phyloP scores from a whole-genome alignment of 2,113 vertebrate genomes.

The Butorides virescens region DNA sequence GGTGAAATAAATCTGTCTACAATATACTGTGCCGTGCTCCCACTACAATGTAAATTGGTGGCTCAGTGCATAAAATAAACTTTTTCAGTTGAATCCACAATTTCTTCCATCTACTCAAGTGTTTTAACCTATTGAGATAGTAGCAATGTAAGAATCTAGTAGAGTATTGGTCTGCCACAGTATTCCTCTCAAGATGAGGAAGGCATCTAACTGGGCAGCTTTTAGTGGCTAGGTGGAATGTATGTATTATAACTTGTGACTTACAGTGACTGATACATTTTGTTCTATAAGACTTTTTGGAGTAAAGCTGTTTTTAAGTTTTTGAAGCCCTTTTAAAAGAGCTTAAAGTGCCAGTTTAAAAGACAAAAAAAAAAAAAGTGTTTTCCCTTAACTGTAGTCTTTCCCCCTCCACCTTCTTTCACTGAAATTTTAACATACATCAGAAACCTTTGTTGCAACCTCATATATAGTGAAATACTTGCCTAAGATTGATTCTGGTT shows the following conservation, averaged over 20 bases:
- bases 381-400: neutral
- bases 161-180: neutral
- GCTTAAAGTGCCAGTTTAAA: neutral
- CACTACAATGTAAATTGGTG: fast-evolving
- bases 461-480: neutral
- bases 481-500: neutral
- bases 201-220: neutral
- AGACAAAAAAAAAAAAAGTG: neutral
- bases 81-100: neutral
- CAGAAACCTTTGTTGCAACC: neutral
- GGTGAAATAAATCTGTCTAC: neutral
- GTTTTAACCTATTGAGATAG: neutral
- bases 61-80: neutral
- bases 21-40: neutral
- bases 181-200: neutral
- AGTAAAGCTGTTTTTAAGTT: neutral
- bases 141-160: neutral
- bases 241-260: neutral
- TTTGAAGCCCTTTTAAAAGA: neutral
- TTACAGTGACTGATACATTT: neutral
- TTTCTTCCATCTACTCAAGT: neutral
- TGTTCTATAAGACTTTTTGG: neutral
- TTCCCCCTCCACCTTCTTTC: neutral
- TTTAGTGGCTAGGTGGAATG: neutral
- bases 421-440: neutral